Base-by-base conservation (phyloP, 2,888 invertebrate genomes). In the Oegoconia quadripuncta region DNA sequence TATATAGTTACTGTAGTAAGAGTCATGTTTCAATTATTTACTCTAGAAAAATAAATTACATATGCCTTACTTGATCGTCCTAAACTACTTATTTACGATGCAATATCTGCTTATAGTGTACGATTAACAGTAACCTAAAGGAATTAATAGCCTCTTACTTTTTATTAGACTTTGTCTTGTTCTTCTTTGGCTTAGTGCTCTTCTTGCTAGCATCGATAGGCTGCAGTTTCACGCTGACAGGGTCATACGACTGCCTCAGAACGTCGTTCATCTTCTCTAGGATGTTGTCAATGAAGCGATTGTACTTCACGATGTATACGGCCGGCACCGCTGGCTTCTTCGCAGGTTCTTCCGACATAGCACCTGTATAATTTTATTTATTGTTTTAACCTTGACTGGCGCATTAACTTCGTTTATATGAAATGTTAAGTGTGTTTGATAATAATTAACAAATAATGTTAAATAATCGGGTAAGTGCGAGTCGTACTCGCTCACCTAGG, bases 261-360 rank as follows among this genome's bases (percentile, higher is more conserved):
- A 95, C 93, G 53, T 92, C 91, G 78, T 95, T 96, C 80, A 96
- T 95, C 56, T 94, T 90, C 40, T 91, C 91, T 48, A 95, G 88
- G 52, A 95, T 94, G 56, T 92, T 94, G 78, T 96, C 96, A 39
- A 95, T 93, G 74, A 95, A 95, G 52, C 93, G 90, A 79, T 96
- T 96, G 86, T 95, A 95, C 64, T 95, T 95, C 34, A 93, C 90
- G 20, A 93, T 92, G 81, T 94, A 93, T 44, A 92, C 89, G 7
- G 93, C 91, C 23, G 95, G 92, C 48, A 94, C 86, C 22, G 67
- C 52, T 27, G 70, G 74, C 42, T 74, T 78, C 55, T 78, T 79
- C 22, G 71, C 50, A 5, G 80, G 64, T 42, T 77, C 77, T 11
- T 74, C 75, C 27, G 71, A 74, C 55, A 90, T 59, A 11, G 86